Conservation (phyloP, 2,113 vertebrate genomes). For the Empidonax traillii region DNA sequence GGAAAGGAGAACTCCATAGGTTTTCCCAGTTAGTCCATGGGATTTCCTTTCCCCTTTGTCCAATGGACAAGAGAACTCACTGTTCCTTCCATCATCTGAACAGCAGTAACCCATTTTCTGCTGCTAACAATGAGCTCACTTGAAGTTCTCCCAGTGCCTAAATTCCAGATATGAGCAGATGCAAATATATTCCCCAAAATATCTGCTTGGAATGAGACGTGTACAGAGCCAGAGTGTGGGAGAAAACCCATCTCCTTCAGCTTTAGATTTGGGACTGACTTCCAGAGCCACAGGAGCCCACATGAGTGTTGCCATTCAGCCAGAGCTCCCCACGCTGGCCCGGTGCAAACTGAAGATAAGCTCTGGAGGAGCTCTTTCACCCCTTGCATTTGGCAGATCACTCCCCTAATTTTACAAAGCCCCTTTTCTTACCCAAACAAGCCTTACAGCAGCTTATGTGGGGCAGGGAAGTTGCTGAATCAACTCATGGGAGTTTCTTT, state of each 20-base stretch:
- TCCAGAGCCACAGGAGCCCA: neutral
- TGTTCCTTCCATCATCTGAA: neutral
- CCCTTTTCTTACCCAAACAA: neutral
- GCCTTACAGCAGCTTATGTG: neutral
- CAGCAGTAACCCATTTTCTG: neutral
- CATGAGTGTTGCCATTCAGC: neutral
- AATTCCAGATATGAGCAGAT: neutral
- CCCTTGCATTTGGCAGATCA: neutral
- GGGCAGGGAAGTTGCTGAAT: conserved; percentile 24
- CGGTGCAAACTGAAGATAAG: neutral
- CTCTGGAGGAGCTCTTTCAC: neutral
- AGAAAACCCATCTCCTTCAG: neutral
- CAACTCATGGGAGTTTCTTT: conserved; percentile 22
- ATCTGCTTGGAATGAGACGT: neutral
- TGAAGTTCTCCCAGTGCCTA: neutral
- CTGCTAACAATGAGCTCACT: neutral
- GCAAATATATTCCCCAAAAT: neutral
- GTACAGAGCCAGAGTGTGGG: neutral
- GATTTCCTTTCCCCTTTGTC: neutral
- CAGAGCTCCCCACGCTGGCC: neutral
- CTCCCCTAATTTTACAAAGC: neutral
- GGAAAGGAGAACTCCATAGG: neutral
- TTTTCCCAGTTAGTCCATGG: neutral
- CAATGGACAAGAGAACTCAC: neutral
- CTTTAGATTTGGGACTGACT: neutral